These are phyloP conservation scores for Antigone vipio DNA, from an alignment of 2,113 vertebrate genomes.

Conservation along the genomic window DNA sequence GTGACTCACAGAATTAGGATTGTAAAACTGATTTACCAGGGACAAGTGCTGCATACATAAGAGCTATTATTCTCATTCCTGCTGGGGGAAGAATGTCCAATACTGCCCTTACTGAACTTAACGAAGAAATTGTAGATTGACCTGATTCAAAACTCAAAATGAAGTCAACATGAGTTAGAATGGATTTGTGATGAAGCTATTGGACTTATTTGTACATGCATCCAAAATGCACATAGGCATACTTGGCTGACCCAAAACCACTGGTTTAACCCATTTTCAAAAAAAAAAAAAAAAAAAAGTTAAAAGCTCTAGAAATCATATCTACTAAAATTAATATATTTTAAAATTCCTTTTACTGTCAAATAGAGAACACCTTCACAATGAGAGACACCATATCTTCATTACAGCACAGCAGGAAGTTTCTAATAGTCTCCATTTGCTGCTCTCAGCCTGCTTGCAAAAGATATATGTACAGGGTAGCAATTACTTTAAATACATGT, in stretches of 20 bases:
- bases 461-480: not conserved
- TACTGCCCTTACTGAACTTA: not conserved
- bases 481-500: not conserved
- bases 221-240: not conserved
- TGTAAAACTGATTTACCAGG: not conserved
- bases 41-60: not conserved
- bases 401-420: not conserved
- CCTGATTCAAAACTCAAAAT: not conserved
- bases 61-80: not conserved
- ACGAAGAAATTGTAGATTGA: not conserved
- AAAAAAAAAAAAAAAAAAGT: not conserved
- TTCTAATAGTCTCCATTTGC: not conserved
- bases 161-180: not conserved
- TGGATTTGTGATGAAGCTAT: not conserved
- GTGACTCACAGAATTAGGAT: slow-evolving; percentile 37
- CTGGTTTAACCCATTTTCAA: not conserved
- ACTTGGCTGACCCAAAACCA: not conserved
- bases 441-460: not conserved
- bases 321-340: not conserved
- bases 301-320: not conserved
- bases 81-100: not conserved
- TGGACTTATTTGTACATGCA: not conserved
- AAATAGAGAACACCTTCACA: not conserved
- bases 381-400: not conserved
- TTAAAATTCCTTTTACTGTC: not conserved